phyloP scores from a whole-genome alignment of 2,797 vertebrate species.

The Rachycentron canadum region DNA sequence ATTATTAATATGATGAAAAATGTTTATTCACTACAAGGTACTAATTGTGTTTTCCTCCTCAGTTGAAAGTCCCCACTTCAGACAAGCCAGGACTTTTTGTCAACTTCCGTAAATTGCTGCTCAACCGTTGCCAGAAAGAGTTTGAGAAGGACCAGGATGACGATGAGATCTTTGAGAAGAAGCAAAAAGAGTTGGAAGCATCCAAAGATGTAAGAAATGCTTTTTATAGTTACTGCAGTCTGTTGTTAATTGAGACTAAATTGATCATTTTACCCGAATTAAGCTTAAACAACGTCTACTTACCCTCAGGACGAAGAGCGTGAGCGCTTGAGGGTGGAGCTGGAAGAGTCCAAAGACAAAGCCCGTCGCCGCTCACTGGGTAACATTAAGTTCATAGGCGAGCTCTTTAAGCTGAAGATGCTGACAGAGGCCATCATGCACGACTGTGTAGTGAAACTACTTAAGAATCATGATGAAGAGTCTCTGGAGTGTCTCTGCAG shows the following conservation, averaged over 20 bases:
- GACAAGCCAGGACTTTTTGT: slow-evolving; percentile 94
- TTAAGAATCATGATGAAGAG: slow-evolving; percentile 98
- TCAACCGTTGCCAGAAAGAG: slow-evolving; percentile 99
- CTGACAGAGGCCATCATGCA: slow-evolving; percentile 99
- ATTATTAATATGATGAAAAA: neutral
- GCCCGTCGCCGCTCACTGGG: slow-evolving; percentile 94
- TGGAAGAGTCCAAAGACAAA: slow-evolving; percentile 90
- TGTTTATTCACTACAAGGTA: neutral
- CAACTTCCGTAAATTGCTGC: slow-evolving; percentile 97
- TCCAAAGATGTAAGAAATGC: slow-evolving; percentile 85
- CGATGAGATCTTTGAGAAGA: slow-evolving; percentile 95
- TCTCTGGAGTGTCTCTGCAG: slow-evolving; percentile 98
- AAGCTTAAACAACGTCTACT: neutral
- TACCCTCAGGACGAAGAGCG: slow-evolving; percentile 89
- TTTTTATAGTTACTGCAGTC: neutral
- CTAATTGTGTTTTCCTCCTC: slow-evolving; percentile 3
- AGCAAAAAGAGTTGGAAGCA: slow-evolving; percentile 96
- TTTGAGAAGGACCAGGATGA: slow-evolving; percentile 99
- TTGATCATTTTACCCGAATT: neutral
- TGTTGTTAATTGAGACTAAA: neutral
- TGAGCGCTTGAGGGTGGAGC: slow-evolving; percentile 91
- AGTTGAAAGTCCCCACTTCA: slow-evolving; percentile 96
- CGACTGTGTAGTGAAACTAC: slow-evolving; percentile 96
- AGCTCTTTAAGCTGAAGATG: slow-evolving; percentile 99
- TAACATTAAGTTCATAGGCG: slow-evolving; percentile 98